phyloP scores from a whole-genome alignment of 2,113 vertebrate genomes.

The Chitala chitala region DNA sequence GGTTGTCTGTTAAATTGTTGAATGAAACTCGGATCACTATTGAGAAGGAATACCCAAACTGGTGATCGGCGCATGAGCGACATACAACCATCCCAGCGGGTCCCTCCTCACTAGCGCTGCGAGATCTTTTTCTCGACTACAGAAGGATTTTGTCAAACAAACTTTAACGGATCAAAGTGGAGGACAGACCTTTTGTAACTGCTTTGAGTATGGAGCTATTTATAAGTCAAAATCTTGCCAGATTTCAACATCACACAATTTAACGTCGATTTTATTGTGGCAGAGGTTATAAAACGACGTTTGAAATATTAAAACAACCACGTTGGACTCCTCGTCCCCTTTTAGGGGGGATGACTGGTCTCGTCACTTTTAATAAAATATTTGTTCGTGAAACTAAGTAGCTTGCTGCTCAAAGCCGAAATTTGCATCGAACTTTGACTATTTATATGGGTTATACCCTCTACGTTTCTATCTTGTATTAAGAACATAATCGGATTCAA shows the following conservation, averaged over 20 bases:
- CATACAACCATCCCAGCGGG: slow-evolving; percentile 35
- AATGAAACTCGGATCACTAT: not conserved
- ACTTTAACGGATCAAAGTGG: slow-evolving; percentile 50
- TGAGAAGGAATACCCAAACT: not conserved
- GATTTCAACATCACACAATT: slow-evolving; percentile 58
- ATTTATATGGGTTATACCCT: slow-evolving; percentile 13
- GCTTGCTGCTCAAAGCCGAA: slow-evolving; percentile 15
- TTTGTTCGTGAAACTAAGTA: slow-evolving; percentile 23
- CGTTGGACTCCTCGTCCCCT: slow-evolving; percentile 41
- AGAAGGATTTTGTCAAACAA: slow-evolving; percentile 30
- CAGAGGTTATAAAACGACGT: slow-evolving; percentile 30
- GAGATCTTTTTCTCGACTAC: slow-evolving; percentile 33
- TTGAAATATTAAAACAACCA: slow-evolving; percentile 36
- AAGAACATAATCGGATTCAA: slow-evolving; percentile 43
- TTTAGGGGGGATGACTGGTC: slow-evolving; percentile 28
- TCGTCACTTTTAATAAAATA: slow-evolving; percentile 25
- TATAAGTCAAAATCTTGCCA: slow-evolving; percentile 48
- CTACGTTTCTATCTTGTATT: slow-evolving; percentile 30
- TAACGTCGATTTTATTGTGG: slow-evolving; percentile 42
- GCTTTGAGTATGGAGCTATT: slow-evolving; percentile 59
- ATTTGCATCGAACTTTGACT: slow-evolving; percentile 22
- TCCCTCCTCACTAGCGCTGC: slow-evolving; percentile 38
- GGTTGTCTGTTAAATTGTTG: slow-evolving; percentile 4
- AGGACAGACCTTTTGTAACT: slow-evolving; percentile 37
- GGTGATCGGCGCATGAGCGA: slow-evolving; percentile 39